These are phyloP conservation scores for Dasypogon diadema DNA, from an alignment of 2,888 invertebrate genomes.

Conservation along the genomic window DNA sequence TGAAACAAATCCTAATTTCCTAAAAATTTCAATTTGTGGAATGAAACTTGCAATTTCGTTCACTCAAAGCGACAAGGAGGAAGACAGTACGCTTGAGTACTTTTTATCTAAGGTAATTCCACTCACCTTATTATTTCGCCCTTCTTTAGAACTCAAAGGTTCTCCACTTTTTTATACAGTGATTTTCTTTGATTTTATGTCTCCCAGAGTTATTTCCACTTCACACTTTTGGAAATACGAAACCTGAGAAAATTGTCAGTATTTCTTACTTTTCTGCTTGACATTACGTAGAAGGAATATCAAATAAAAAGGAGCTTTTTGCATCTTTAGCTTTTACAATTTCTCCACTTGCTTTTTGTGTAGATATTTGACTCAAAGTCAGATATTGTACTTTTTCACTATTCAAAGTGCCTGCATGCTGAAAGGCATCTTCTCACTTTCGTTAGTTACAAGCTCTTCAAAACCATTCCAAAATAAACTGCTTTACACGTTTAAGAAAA, in stretches of 20 bases:
- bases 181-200: constrained; percentile 39
- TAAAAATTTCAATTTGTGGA: constrained; percentile 44
- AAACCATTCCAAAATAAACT: too few species aligned
- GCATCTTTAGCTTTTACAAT: too few species aligned
- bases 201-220: constrained; percentile 42
- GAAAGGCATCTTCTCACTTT: too few species aligned
- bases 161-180: constrained; percentile 2
- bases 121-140: constrained; percentile 42
- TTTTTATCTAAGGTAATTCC: constrained; percentile 43
- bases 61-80: constrained; percentile 23
- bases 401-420: too few species aligned
- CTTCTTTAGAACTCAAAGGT: constrained; percentile 30
- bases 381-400: too few species aligned
- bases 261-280: constrained; percentile 13
- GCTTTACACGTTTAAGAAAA: too few species aligned
- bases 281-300: constrained; percentile 7
- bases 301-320: background rate
- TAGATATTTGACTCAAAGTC: too few species aligned
- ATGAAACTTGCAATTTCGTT: constrained; percentile 47
- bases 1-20: constrained; percentile 35
- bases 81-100: constrained; percentile 34
- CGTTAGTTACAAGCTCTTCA: too few species aligned
- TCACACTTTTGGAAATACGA: constrained; percentile 40
- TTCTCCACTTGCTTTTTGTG: too few species aligned
- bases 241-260: constrained; percentile 19